Evolutionary conservation across 2,113 vertebrate genomes (phyloP).

Genomic region (Calyptomena viridis): DNA sequence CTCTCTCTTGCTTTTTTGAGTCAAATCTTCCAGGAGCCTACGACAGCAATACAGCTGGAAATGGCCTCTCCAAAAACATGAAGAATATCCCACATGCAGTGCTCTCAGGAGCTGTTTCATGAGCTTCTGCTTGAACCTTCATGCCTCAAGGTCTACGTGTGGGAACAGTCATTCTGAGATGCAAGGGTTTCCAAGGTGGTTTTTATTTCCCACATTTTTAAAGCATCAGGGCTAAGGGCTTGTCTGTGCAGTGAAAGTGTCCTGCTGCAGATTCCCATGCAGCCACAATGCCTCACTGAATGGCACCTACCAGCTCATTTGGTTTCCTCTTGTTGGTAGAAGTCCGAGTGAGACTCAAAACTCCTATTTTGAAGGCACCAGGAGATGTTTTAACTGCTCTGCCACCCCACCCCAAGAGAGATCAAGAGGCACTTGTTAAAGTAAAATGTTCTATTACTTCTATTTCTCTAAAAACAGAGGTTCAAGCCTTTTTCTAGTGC

Average conservation of each 20-base stretch:
- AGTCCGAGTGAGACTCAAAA: background rate
- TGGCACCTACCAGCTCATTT: background rate
- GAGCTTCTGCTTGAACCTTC: background rate
- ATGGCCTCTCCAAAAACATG: background rate
- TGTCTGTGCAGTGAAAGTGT: background rate
- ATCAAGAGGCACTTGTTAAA: background rate
- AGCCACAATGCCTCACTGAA: background rate
- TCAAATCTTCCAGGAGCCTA: background rate
- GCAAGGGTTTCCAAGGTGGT: background rate
- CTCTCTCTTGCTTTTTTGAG: background rate
- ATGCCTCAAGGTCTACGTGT: background rate
- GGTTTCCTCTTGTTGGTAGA: background rate
- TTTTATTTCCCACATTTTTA: background rate
- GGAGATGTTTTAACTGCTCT: background rate
- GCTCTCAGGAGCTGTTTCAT: background rate
- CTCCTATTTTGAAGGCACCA: background rate
- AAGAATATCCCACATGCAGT: background rate
- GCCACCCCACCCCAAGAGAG: background rate
- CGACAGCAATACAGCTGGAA: background rate
- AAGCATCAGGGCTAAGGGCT: background rate
- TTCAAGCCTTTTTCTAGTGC: background rate
- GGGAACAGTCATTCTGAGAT: background rate
- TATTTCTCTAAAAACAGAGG: background rate
- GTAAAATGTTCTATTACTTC: fast-evolving
- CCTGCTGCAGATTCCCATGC: background rate